Evolutionary conservation across 92 coral and sea anemone species (phyloP).

Genomic region (Paragorgia papillata): DNA sequence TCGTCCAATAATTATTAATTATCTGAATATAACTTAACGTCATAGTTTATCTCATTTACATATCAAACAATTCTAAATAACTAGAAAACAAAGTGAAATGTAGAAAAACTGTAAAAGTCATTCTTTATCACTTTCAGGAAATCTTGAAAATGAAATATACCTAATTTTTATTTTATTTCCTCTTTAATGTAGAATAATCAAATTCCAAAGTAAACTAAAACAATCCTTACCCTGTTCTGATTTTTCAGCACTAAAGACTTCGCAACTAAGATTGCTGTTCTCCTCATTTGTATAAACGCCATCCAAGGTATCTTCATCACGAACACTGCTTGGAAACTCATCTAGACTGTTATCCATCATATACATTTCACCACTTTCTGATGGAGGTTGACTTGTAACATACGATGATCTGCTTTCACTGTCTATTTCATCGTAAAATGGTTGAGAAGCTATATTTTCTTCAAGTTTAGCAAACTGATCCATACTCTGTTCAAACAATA

Average conservation of each 20-base stretch:
- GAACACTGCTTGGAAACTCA: slow-evolving; percentile 83
- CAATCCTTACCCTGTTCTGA: slow-evolving; percentile 46
- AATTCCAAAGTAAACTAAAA: no score
- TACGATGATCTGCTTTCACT: slow-evolving; percentile 72
- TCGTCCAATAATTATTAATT: no score
- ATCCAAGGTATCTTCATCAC: slow-evolving; percentile 61
- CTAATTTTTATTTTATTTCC: no score
- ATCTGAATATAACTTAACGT: no score
- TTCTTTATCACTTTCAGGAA: no score
- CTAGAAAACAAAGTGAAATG: no score
- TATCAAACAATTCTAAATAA: no score
- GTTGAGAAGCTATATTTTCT: slow-evolving; percentile 64
- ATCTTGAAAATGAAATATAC: no score
- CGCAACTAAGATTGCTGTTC: slow-evolving; percentile 76
- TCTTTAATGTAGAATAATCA: no score
- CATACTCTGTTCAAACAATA: slow-evolving; percentile 60
- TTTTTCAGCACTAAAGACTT: slow-evolving; percentile 32
- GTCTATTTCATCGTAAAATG: slow-evolving; percentile 72
- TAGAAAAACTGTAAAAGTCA: no score
- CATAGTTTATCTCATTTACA: no score
- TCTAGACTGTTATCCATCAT: slow-evolving; percentile 91
- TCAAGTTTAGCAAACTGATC: slow-evolving; percentile 85
- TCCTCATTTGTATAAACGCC: slow-evolving; percentile 46
- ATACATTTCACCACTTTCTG: slow-evolving; percentile 85
- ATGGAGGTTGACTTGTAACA: slow-evolving; percentile 95